A percentile compares a stretch with the other conserved stretches of the same genome.
These are phyloP conservation scores for Mastacembelus armatus DNA, from an alignment of 2,797 vertebrate species.

Conservation along the genomic window DNA sequence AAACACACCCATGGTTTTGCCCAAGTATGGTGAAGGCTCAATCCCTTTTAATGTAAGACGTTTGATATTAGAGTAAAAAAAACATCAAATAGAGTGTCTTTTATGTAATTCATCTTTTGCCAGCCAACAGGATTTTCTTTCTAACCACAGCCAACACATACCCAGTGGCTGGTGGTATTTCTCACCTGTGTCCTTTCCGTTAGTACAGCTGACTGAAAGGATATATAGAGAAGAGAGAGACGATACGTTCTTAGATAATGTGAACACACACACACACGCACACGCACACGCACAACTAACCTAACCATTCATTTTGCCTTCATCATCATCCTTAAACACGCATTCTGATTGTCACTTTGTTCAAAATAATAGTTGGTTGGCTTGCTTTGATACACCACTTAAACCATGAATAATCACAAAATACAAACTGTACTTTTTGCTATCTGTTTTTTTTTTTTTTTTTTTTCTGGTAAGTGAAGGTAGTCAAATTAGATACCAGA, in stretches of 20 bases:
- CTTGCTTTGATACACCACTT: constrained; percentile 69
- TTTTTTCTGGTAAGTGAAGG: constrained; percentile 55
- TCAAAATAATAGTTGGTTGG: constrained; percentile 62
- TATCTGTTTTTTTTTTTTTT: constrained; percentile 50
- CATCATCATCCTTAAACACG: constrained; percentile 60
- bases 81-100: constrained; percentile 1
- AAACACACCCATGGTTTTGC: constrained; percentile 64
- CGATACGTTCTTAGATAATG: constrained; percentile 23
- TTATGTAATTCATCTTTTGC: background rate
- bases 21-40: constrained; percentile 66
- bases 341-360: constrained; percentile 58
- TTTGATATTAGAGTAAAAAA: constrained; percentile 1
- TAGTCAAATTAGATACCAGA: constrained; percentile 35
- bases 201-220: constrained; percentile 41
- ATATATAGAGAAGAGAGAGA: constrained; percentile 34
- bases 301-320: constrained; percentile 55
- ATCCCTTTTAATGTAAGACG: constrained; percentile 18
- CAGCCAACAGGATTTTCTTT: constrained; percentile 5
- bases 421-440: constrained; percentile 47
- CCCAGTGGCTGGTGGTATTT: background rate
- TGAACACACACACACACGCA: constrained; percentile 27
- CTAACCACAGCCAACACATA: constrained; percentile 4
- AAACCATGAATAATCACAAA: constrained; percentile 54
- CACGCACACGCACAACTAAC: constrained; percentile 20
- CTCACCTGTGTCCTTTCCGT: constrained; percentile 33